phyloP scores from a whole-genome alignment of 1,140 invertebrate species.

The Drosophila asahinai region DNA sequence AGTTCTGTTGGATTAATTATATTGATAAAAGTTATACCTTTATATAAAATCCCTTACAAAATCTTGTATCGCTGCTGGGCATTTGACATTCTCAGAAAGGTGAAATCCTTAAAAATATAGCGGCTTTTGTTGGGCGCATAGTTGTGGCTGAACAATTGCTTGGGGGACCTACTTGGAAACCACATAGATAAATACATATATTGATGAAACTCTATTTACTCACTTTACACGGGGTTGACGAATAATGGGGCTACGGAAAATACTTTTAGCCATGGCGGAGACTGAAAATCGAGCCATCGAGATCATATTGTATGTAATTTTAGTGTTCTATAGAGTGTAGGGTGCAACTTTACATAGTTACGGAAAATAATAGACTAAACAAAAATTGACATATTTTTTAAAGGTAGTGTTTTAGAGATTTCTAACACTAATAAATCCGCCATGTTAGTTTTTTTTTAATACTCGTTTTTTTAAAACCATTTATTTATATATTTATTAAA shows the following conservation, averaged over 20 bases:
- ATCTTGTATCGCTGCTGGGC: too few species aligned
- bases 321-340: background rate
- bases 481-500: too few species aligned
- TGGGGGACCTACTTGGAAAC: background rate
- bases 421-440: background rate
- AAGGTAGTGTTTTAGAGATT: background rate
- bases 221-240: background rate
- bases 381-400: background rate
- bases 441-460: too few species aligned
- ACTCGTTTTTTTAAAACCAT: too few species aligned
- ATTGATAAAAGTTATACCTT: background rate
- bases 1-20: too few species aligned
- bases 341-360: too few species aligned
- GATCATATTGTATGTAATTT: background rate
- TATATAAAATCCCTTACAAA: background rate
- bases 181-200: background rate
- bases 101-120: background rate
- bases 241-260: background rate
- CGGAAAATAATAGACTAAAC: too few species aligned
- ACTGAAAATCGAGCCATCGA: background rate
- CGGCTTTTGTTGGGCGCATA: too few species aligned
- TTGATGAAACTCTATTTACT: background rate
- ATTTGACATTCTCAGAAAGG: too few species aligned
- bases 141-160: too few species aligned
- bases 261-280: background rate